Evolutionary conservation across 2,113 vertebrate genomes (phyloP).

Genomic region (Pseudorasbora parva): DNA sequence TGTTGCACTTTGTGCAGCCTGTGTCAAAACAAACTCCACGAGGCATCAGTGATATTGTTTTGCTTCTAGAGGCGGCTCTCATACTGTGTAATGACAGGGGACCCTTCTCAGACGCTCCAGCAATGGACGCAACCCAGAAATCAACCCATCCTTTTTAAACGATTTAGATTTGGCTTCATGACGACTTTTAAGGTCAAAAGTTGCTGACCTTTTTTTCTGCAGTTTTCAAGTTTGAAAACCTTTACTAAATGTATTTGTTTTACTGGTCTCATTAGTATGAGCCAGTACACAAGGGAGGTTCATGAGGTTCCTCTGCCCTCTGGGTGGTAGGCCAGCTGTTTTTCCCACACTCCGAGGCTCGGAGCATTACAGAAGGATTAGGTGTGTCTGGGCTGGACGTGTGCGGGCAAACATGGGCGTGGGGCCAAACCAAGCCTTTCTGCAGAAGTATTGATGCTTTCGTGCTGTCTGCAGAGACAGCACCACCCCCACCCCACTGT

Average conservation of each 20-base stretch:
- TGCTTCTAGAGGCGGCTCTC: too few species aligned
- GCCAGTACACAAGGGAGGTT: neutral
- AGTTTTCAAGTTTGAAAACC: neutral
- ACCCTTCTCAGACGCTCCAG: too few species aligned
- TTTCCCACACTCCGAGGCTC: conserved; percentile 43
- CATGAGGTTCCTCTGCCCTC: neutral
- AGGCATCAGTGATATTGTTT: too few species aligned
- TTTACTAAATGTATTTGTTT: neutral
- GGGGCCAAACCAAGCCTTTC: conserved; percentile 32
- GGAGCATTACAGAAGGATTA: conserved; percentile 35
- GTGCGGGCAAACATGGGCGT: conserved; percentile 6
- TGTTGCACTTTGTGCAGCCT: too few species aligned
- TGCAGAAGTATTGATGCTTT: conserved; percentile 48
- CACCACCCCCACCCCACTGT: conserved; percentile 10
- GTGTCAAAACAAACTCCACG: too few species aligned
- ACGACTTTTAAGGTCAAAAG: neutral
- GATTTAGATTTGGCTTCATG: neutral
- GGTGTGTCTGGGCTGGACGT: conserved; percentile 5
- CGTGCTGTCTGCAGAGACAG: conserved; percentile 12
- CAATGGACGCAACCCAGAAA: too few species aligned
- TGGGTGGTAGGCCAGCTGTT: neutral
- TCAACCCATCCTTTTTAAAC: neutral
- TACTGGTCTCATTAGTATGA: conserved; percentile 2
- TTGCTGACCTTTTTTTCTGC: neutral
- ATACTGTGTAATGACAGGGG: too few species aligned